Base-by-base conservation (phyloP, 2,888 invertebrate species). In the Nomada lathburiana region DNA sequence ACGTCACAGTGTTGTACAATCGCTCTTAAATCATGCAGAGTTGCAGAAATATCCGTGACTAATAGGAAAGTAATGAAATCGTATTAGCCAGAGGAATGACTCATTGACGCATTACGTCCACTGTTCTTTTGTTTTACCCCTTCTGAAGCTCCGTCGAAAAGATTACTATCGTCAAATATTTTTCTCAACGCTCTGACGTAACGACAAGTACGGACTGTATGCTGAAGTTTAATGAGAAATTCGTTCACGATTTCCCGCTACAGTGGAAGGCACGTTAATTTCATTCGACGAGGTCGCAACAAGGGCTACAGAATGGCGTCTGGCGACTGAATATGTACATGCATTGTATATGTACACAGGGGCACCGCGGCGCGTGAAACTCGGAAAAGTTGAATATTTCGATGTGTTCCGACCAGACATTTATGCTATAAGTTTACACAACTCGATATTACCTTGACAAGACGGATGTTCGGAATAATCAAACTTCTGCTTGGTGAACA, bases 401-500 rank as follows among this genome's bases (percentile, higher is more conserved):
- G 70, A 55, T 20, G 9, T 64, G 52, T 53, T 68, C 63, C 68
- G 44, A 53, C 64, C 64, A 73, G 78, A 85, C 72, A 78, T 80
- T 80, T 77, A 75, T 76, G 86, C 68, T 20, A 59, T 29, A 86
- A 86, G 80, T 88, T 88, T 84, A 78, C 85, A 76, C 76, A 82
- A 88, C 84, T 87, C 76, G 79, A 87, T 88, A 78, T 80, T 86
- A 80, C 74, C 82, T 72, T 75, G 78, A 82, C 77, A 82, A 82
- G 82, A 78, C 82, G 73, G 82, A 87, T 87, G 84, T 80, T 80
- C 82, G 82, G 87, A 84, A 88, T 87, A 88, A 87, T 84, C 85
- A 82, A 76, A 82, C 87, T 78, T 88, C 84, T 59, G 67, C 23
- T 62, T 62, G 52, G 60, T 64, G 87, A 84, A 82, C 84, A 71